Conservation (phyloP, 2,888 invertebrate species). For the Eretmocerus hayati region DNA sequence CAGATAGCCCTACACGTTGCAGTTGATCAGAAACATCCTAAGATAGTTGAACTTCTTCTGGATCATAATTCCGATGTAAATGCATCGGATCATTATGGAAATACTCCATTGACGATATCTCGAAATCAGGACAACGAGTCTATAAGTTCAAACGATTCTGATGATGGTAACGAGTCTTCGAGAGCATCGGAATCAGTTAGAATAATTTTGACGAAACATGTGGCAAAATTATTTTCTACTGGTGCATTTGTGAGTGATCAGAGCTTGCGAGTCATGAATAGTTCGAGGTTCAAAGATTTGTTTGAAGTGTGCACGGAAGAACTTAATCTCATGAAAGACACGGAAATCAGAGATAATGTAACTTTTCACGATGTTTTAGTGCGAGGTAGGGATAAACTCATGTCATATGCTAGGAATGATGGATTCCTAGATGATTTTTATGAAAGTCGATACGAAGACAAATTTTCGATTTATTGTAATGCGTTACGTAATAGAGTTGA, state of each 20-base stretch:
- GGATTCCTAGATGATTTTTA: background rate
- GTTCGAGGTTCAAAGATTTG: background rate
- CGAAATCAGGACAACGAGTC: background rate
- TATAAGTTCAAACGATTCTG: background rate
- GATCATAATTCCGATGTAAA: slow-evolving; percentile 9
- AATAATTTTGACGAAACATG: slow-evolving; percentile 3
- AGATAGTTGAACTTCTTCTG: slow-evolving; percentile 4
- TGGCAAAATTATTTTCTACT: background rate
- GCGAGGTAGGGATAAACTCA: background rate
- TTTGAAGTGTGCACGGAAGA: slow-evolving; percentile 8
- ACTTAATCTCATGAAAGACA: background rate
- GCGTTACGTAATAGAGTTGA: background rate
- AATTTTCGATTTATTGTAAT: slow-evolving; percentile 7
- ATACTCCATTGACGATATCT: slow-evolving; percentile 10
- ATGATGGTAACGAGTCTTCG: background rate
- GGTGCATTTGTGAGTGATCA: background rate
- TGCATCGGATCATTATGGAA: slow-evolving; percentile 8
- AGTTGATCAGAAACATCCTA: slow-evolving; percentile 4
- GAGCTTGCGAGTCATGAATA: slow-evolving; percentile 3
- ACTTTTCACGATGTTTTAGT: background rate
- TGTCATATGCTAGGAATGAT: background rate
- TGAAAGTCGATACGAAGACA: background rate
- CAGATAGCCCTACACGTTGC: slow-evolving; percentile 13
- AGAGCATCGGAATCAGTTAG: background rate
- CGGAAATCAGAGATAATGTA: background rate